Percentiles rank a stretch among this genome's conserved stretches.
Conservation (phyloP, 2,888 invertebrate genomes). For the Emmelina monodactyla region DNA sequence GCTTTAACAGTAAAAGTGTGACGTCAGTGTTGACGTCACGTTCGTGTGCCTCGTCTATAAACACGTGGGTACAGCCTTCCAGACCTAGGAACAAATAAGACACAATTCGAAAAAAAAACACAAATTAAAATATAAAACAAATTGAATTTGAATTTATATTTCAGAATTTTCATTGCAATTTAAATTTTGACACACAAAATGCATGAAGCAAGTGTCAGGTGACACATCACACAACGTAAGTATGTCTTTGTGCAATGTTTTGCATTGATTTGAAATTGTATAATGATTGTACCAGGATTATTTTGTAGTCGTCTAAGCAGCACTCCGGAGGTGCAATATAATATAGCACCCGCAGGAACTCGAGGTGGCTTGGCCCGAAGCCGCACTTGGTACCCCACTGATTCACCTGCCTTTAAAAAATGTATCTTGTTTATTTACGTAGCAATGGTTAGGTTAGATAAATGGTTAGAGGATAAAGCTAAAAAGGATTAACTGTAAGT, state of each 20-base stretch:
- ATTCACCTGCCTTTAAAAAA: constrained; percentile 61
- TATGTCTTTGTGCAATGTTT: no score
- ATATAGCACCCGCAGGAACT: constrained; percentile 62
- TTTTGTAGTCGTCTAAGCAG: constrained; percentile 49
- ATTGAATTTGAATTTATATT: no score
- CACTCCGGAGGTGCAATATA: constrained; percentile 76
- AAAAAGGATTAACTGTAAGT: no score
- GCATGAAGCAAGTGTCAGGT: no score
- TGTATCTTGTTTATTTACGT: neutral
- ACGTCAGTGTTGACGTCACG: constrained; percentile 74
- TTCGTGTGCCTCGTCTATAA: constrained; percentile 80
- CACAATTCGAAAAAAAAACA: no score
- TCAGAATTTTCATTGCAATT: no score
- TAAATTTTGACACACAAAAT: no score
- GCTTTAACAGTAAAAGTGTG: constrained; percentile 65
- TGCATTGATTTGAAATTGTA: no score
- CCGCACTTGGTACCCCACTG: constrained; percentile 74
- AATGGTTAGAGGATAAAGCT: no score
- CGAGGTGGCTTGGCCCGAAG: constrained; percentile 56
- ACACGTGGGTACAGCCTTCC: constrained; percentile 69
- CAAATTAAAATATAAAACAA: no score
- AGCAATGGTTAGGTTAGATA: no score
- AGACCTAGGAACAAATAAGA: constrained; percentile 39
- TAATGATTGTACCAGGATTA: constrained; percentile 42
- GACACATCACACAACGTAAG: no score